Evolutionary conservation across 1,140 invertebrate species (phyloP).

Genomic region (Drosophila nannoptera): DNA sequence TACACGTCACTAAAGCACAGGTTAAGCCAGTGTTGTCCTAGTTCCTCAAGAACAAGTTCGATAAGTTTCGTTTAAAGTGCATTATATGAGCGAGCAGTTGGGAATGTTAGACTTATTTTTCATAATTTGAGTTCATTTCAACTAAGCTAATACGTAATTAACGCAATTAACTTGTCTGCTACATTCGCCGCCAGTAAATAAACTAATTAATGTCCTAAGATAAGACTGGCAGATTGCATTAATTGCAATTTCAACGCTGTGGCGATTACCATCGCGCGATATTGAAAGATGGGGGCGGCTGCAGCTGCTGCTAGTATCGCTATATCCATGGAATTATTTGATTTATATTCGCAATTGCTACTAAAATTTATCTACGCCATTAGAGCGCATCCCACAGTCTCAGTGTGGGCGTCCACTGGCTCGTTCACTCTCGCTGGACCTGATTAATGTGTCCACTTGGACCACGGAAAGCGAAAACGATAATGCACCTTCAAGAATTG

Average conservation of each 20-base stretch:
- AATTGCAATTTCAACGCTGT: constrained; percentile 70
- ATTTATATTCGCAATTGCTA: constrained; percentile 50
- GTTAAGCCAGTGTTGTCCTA: not conserved
- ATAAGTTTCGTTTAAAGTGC: not conserved
- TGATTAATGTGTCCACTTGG: constrained; percentile 72
- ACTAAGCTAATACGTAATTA: constrained; percentile 66
- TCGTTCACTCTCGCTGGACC: constrained; percentile 25
- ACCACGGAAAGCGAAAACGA: constrained; percentile 71
- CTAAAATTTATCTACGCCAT: constrained; percentile 51
- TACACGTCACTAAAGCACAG: not conserved
- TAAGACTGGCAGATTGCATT: constrained; percentile 59
- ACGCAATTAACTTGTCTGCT: constrained; percentile 68
- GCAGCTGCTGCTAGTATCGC: constrained; percentile 12
- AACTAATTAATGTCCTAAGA: constrained; percentile 72
- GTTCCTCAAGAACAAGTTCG: constrained; percentile 9
- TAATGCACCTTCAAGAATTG: constrained; percentile 45
- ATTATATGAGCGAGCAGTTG: not conserved
- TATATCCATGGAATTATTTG: constrained; percentile 25
- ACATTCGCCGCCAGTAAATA: constrained; percentile 59
- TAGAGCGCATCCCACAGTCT: constrained; percentile 57
- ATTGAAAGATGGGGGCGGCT: constrained; percentile 23
- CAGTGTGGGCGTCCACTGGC: constrained; percentile 21
- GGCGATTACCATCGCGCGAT: constrained; percentile 54
- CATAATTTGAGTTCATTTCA: constrained; percentile 28
- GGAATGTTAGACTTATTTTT: not conserved